phyloP scores from a whole-genome alignment of 2,797 vertebrate species.

The Morelia viridis region DNA sequence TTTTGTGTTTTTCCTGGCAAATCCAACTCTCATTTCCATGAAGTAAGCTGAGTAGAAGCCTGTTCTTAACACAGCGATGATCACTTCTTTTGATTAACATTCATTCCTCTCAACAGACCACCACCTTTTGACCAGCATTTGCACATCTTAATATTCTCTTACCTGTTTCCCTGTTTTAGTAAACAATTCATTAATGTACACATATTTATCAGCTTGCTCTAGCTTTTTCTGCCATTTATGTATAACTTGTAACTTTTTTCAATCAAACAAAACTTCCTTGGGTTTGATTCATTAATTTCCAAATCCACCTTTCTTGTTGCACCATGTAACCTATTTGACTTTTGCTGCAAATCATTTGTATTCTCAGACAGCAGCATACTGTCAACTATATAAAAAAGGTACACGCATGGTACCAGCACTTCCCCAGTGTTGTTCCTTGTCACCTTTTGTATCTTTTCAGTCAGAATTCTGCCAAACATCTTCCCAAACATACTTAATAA shows the following conservation, averaged over 20 bases:
- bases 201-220: background rate
- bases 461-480: background rate
- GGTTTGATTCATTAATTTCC: background rate
- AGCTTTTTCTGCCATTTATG: no score
- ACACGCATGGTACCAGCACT: background rate
- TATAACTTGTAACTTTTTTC: background rate
- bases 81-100: background rate
- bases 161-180: background rate
- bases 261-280: background rate
- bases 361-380: background rate
- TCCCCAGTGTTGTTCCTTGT: background rate
- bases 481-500: background rate
- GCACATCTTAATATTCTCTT: background rate
- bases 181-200: background rate
- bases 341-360: background rate
- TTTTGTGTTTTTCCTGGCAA: background rate
- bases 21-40: background rate
- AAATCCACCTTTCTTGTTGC: background rate
- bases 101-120: background rate
- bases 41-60: background rate
- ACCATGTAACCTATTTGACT: background rate
- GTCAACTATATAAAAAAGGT: background rate
- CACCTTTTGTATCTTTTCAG: background rate
- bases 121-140: background rate
- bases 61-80: background rate